A percentile compares a stretch with the other conserved stretches of the same genome.
Evolutionary conservation across 2,888 invertebrate species (phyloP).

Genomic region (Agrochola macilenta): DNA sequence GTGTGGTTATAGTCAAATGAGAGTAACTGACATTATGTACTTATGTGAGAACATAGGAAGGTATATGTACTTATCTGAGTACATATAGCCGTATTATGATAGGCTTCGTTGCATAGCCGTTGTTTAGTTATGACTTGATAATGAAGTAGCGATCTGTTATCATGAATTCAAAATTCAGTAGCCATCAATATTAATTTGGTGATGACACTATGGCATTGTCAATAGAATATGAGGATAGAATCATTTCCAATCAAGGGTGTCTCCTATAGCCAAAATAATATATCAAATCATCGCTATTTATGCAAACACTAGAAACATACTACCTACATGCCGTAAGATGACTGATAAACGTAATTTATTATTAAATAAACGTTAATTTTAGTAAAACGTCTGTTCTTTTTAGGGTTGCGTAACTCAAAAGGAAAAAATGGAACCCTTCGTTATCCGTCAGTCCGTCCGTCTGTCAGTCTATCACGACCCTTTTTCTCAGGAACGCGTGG

Average conservation of each 20-base stretch:
- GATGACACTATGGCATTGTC: conserved; percentile 30
- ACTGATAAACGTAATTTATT: neutral
- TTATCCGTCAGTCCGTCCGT: too few relatives aligned
- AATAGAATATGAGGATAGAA: neutral
- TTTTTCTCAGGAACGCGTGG: too few relatives aligned
- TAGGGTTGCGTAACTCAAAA: too few relatives aligned
- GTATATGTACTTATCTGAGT: neutral
- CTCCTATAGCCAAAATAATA: neutral
- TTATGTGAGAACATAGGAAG: neutral
- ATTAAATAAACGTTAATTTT: neutral
- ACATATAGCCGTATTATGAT: conserved; percentile 10
- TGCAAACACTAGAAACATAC: too few relatives aligned
- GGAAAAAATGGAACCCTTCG: too few relatives aligned
- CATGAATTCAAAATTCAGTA: conserved; percentile 50
- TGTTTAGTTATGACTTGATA: conserved; percentile 55
- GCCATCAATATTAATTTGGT: conserved; percentile 45
- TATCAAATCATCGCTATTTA: neutral
- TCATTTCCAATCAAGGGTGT: neutral
- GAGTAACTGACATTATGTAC: conserved; percentile 29
- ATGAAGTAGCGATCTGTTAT: conserved; percentile 53
- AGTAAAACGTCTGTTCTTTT: neutral
- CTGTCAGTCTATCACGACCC: too few relatives aligned
- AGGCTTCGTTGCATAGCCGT: conserved; percentile 21
- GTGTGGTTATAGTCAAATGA: conserved; percentile 54
- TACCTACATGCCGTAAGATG: neutral